These are phyloP conservation scores for Cylloceria caligata DNA, from an alignment of 2,888 invertebrate genomes.

Conservation along the genomic window DNA sequence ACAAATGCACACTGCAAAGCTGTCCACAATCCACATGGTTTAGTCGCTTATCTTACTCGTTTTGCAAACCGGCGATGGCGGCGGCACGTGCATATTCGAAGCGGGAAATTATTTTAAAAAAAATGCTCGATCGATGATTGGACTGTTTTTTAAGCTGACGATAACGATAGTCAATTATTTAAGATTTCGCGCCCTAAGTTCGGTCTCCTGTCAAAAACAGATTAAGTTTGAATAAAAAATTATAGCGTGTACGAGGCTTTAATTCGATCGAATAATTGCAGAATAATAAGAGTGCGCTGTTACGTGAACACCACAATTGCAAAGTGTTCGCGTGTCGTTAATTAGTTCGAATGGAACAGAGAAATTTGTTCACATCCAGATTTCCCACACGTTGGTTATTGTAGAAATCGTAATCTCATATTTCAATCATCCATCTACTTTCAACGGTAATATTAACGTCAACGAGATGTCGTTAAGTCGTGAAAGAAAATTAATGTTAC, in stretches of 20 bases:
- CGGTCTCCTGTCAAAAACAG: background rate
- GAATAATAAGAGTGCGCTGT: conserved; percentile 4
- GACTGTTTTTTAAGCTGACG: background rate
- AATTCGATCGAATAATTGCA: conserved; percentile 1
- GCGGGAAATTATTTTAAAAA: conserved; percentile 28
- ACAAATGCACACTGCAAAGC: conserved; percentile 38
- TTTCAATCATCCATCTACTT: conserved; percentile 1
- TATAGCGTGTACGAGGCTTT: background rate
- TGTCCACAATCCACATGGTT: conserved; percentile 8
- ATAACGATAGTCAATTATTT: conserved; percentile 5
- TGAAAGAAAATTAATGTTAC: conserved; percentile 69
- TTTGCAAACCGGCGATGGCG: conserved; percentile 24
- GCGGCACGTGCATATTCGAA: conserved; percentile 1
- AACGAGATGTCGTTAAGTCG: conserved; percentile 53
- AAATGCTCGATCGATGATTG: background rate
- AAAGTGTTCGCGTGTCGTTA: conserved; percentile 26
- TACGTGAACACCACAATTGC: background rate
- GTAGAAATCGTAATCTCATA: conserved; percentile 19
- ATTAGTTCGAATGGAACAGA: conserved; percentile 15
- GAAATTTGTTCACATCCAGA: conserved; percentile 15
- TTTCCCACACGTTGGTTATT: conserved; percentile 19
- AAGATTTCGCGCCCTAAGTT: background rate
- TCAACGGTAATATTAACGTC: background rate
- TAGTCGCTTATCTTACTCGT: conserved; percentile 14
- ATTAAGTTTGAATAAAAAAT: conserved; percentile 1